Percentiles rank a stretch among this genome's conserved stretches.
Evolutionary conservation across 2,888 invertebrate genomes (phyloP).

Genomic region (Phasia obesa): DNA sequence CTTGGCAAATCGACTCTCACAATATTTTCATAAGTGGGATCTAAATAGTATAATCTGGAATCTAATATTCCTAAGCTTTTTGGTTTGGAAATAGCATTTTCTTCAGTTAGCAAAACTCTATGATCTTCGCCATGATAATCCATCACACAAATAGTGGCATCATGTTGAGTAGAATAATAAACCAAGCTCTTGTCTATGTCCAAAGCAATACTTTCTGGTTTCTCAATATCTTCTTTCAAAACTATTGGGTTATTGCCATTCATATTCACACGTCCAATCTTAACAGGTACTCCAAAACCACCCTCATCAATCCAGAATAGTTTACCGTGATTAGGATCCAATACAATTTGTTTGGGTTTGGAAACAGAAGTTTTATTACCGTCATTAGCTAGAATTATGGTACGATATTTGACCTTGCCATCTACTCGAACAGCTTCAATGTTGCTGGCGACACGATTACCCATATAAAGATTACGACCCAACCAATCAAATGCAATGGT

Average conservation of each 20-base stretch:
- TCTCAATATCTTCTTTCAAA: slow-evolving; percentile 87
- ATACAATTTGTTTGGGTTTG: slow-evolving; percentile 91
- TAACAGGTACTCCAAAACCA: slow-evolving; percentile 92
- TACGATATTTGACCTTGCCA: slow-evolving; percentile 91
- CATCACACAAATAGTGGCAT: slow-evolving; percentile 88
- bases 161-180: slow-evolving; percentile 93
- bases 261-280: slow-evolving; percentile 96
- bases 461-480: slow-evolving; percentile 96
- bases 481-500: slow-evolving; percentile 98
- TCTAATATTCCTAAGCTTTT: slow-evolving; percentile 92
- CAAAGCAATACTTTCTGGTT: slow-evolving; percentile 92
- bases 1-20: slow-evolving; percentile 91
- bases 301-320: slow-evolving; percentile 99
- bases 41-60: slow-evolving; percentile 92
- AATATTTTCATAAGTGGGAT: slow-evolving; percentile 94
- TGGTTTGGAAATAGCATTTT: slow-evolving; percentile 89
- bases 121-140: slow-evolving; percentile 88
- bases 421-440: slow-evolving; percentile 94
- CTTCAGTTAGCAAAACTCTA: slow-evolving; percentile 86
- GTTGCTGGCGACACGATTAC: slow-evolving; percentile 93
- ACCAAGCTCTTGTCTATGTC: slow-evolving; percentile 91
- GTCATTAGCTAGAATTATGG: slow-evolving; percentile 94
- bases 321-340: slow-evolving; percentile 96
- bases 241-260: slow-evolving; percentile 92
- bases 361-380: slow-evolving; percentile 93